phyloP scores from a whole-genome alignment of 92 coral and sea anemone species.

The Galaxea fascicularis region DNA sequence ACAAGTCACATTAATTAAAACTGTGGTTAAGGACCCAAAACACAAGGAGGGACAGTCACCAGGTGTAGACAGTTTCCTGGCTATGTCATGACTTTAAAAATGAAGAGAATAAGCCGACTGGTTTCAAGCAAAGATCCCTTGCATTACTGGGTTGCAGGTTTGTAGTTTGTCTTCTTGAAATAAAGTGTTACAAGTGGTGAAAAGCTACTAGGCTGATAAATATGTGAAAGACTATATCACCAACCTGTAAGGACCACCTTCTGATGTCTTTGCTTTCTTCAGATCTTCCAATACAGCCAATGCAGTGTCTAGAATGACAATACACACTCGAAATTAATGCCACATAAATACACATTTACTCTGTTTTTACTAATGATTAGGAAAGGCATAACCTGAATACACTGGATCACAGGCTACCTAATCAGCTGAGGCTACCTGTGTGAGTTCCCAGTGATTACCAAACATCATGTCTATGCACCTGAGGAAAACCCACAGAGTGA shows the following conservation, averaged over 20 bases:
- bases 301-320: constrained; percentile 70
- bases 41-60: background rate
- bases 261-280: constrained; percentile 64
- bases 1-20: too few relatives aligned
- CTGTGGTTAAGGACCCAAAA: background rate
- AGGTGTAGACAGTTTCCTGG: background rate
- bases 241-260: constrained; percentile 70
- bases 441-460: background rate
- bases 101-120: too few relatives aligned
- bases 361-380: background rate
- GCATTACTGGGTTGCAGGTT: too few relatives aligned
- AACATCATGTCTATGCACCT: constrained; percentile 35
- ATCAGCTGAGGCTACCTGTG: background rate
- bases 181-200: background rate
- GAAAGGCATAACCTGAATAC: too few relatives aligned
- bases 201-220: background rate
- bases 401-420: background rate
- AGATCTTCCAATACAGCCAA: constrained; percentile 80
- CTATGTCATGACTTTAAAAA: too few relatives aligned
- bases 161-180: too few relatives aligned
- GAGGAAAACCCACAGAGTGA: constrained; percentile 90
- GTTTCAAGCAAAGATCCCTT: too few relatives aligned
- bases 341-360: background rate
- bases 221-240: too few relatives aligned
- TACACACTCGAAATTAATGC: background rate